phyloP scores from a whole-genome alignment of 2,888 invertebrate species.

The Troilus luridus region DNA sequence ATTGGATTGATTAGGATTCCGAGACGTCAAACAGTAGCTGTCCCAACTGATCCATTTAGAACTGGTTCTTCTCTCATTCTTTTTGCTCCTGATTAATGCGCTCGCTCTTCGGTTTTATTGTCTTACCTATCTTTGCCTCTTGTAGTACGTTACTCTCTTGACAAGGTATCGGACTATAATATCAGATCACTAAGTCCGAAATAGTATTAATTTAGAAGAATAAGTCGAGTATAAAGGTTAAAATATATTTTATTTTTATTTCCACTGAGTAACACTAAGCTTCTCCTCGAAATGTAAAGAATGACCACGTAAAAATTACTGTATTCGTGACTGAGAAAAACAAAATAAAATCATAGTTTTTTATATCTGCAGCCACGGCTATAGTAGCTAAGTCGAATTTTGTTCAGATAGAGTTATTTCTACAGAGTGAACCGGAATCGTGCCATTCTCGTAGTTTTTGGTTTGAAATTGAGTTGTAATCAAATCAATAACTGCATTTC shows the following conservation, averaged over 20 bases:
- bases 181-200: background rate
- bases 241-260: background rate
- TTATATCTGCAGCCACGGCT: too few species aligned
- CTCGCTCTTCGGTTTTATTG: background rate
- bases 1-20: background rate
- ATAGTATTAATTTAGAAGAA: background rate
- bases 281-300: too few species aligned
- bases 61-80: background rate
- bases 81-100: conserved; percentile 3
- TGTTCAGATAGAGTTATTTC: too few species aligned
- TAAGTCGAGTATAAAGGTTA: background rate
- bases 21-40: conserved; percentile 16
- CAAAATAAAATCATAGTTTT: too few species aligned
- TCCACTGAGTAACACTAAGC: background rate
- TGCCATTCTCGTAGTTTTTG: too few species aligned
- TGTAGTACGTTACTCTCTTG: background rate
- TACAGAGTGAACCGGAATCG: too few species aligned
- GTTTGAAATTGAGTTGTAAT: too few species aligned
- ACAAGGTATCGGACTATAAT: background rate
- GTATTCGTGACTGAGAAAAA: too few species aligned
- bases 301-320: too few species aligned
- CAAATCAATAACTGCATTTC: too few species aligned
- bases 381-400: too few species aligned
- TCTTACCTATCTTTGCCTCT: background rate
- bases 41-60: background rate